Evolutionary conservation across 1,140 invertebrate species (phyloP), one percentile per base, ranked within the genome.

Genomic region (Himalopsyche phryganea): DNA sequence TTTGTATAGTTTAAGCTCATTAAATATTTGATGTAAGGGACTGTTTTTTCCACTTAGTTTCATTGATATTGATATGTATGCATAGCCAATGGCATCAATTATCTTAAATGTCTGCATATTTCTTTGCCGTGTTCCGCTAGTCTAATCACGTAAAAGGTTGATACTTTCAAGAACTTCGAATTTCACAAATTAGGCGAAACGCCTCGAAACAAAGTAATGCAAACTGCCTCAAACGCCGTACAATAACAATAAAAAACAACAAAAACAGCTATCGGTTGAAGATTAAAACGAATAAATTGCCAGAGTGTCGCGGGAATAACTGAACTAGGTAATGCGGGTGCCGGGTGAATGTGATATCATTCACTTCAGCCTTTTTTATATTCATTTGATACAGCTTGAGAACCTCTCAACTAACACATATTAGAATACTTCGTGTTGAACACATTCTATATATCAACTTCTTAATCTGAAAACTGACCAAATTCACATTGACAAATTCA

Each of bases 241-340:
- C 61, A 63, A 62, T 62, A 63, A 63, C 61, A 59, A 62, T 62
- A 62, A 59, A 63, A 57, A 53, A 61, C 55, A 63, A n/a, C 40
- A 51, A 56, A 57, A 53, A 59, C 61, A 63, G 51, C 61, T 53
- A 59, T 63, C 56, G 56, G 41, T 59, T 59, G 61, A 57, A 63
- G 61, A 63, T 63, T 63, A 63, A 63, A 63, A 63, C 45, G 56
- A 50, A 63, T 63, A 63, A 63, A 63, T 59, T 59, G 54, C 44
- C 42, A 46, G 55, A 41, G 47, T 58, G 50, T 58, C 60, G 44
- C 51, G 46, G 50, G 7, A 51, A 13, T 23, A 45, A 53, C 23
- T 53, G 41, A 45, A 45, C 50, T 28, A 28, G 23, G 23, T 28
- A 28, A 28, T 28, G 23, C 28, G 44, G 19, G 49, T 5, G 32